phyloP scores from a whole-genome alignment of 2,113 vertebrate species.

The Cyanoramphus novaezelandiae region DNA sequence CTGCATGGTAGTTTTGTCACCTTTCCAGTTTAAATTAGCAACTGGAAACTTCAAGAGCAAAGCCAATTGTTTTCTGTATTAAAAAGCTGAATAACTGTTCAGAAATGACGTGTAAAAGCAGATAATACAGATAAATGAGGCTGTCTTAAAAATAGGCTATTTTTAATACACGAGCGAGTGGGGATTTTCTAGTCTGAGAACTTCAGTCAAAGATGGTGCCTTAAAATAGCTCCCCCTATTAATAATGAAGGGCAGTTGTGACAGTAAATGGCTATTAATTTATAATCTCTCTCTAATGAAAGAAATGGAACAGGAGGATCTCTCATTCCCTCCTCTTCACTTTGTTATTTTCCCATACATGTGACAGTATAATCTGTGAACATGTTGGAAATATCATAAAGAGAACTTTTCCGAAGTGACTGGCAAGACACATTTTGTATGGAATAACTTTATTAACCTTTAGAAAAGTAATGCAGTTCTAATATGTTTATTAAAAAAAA shows the following conservation, averaged over 20 bases:
- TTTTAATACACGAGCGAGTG: background rate
- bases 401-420: background rate
- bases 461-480: background rate
- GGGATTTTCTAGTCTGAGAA: background rate
- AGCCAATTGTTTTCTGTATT: background rate
- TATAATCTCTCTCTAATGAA: background rate
- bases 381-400: background rate
- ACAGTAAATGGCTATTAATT: constrained; percentile 1
- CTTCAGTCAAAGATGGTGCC: background rate
- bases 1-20: background rate
- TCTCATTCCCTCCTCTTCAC: rapidly evolving
- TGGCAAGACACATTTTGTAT: background rate
- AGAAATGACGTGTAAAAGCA: background rate
- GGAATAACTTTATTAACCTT: background rate
- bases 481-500: background rate
- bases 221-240: constrained; percentile 36
- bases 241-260: constrained; percentile 8
- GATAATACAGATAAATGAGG: background rate
- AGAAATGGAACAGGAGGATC: background rate
- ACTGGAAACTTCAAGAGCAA: background rate
- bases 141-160: background rate
- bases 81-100: background rate
- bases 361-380: background rate
- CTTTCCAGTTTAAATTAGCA: background rate
- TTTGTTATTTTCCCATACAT: background rate